These are phyloP conservation scores for Bos indicus DNA, from an alignment of 2,113 vertebrate species.

Conservation along the genomic window DNA sequence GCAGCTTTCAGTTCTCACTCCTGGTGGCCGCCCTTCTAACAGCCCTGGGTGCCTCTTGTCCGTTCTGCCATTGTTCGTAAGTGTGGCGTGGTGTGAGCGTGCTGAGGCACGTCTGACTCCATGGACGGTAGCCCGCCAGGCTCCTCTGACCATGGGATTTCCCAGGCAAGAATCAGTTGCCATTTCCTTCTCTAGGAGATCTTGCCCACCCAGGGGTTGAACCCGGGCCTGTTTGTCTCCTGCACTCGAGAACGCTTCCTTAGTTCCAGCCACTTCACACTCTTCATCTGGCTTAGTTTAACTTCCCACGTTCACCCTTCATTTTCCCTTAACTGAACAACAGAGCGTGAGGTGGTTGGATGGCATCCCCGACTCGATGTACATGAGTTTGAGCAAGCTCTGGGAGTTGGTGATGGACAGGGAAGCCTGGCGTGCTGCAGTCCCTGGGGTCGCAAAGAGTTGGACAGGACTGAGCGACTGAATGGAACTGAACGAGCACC, in stretches of 20 bases:
- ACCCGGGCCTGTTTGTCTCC: background rate
- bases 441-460: background rate
- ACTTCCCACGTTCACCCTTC: background rate
- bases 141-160: background rate
- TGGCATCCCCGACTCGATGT: background rate
- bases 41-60: background rate
- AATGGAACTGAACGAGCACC: background rate
- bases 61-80: background rate
- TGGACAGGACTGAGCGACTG: background rate
- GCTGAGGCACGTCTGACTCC: background rate
- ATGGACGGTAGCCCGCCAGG: background rate
- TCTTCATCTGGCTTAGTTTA: background rate
- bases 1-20: background rate
- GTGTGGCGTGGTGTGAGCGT: background rate
- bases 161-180: background rate
- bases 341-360: background rate
- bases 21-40: background rate
- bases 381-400: background rate
- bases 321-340: background rate
- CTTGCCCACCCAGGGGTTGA: background rate
- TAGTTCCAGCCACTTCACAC: background rate
- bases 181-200: background rate
- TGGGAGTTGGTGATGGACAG: background rate
- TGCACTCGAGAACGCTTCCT: background rate
- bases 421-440: rapidly evolving